Evolutionary conservation across 2,888 invertebrate genomes (phyloP).

Genomic region (Baccha elongata): DNA sequence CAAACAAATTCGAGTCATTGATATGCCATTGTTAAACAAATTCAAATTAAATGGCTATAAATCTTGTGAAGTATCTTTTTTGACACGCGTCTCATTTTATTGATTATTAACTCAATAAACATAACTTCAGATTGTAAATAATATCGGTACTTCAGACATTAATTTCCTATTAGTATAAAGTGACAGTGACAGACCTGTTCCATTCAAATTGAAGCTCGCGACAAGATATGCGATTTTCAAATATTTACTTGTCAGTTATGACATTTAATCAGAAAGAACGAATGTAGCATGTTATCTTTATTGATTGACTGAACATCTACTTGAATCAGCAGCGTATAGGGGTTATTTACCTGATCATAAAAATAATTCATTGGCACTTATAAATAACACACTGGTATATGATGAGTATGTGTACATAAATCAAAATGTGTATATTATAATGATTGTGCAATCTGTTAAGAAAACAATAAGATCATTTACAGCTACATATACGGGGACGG

Average conservation of each 20-base stretch:
- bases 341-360: background rate
- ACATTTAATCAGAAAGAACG: constrained; percentile 19
- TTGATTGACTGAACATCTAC: constrained; percentile 1
- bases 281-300: background rate
- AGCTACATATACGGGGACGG: background rate
- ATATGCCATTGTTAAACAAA: background rate
- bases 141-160: background rate
- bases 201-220: background rate
- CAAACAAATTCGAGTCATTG: no score
- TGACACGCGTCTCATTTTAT: background rate
- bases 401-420: background rate
- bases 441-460: background rate
- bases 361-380: background rate
- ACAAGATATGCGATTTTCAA: background rate
- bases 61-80: background rate
- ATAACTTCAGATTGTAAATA: background rate
- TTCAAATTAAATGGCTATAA: background rate
- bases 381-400: no score
- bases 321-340: background rate
- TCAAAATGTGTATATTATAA: background rate
- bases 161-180: background rate
- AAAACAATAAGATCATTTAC: constrained; percentile 18
- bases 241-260: constrained; percentile 12
- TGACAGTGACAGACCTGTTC: background rate
- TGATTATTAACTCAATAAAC: constrained; percentile 3